phyloP scores from a whole-genome alignment of 1,140 invertebrate species.

The Trachymyrmex cornetzi region DNA sequence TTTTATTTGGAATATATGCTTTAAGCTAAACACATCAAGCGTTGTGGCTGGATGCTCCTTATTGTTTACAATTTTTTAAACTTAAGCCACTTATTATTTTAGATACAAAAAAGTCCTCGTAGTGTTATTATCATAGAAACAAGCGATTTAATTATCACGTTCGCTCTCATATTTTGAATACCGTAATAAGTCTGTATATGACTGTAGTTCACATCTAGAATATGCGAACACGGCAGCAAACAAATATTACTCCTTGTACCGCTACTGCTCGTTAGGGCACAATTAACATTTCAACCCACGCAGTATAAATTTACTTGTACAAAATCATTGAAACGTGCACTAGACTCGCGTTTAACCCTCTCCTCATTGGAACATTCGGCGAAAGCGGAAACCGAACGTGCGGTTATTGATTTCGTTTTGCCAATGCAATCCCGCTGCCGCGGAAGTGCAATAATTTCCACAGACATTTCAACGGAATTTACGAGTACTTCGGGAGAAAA shows the following conservation, averaged over 20 bases:
- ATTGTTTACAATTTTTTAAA: too few species aligned
- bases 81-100: too few species aligned
- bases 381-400: conserved; percentile 52
- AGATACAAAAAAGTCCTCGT: background rate
- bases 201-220: background rate
- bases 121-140: background rate
- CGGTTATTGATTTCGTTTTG: conserved; percentile 62
- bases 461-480: conserved; percentile 63
- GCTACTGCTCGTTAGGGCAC: conserved; percentile 53
- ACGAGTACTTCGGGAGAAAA: conserved; percentile 57
- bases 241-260: conserved; percentile 31
- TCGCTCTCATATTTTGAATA: background rate
- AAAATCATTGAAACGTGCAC: conserved; percentile 41
- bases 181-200: background rate
- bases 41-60: too few species aligned
- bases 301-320: conserved; percentile 68
- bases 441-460: conserved; percentile 63
- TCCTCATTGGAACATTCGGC: conserved; percentile 27
- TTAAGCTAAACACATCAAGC: too few species aligned
- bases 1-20: too few species aligned
- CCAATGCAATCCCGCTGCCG: conserved; percentile 30
- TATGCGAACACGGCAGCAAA: background rate
- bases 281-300: conserved; percentile 73
- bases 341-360: conserved; percentile 39
- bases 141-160: conserved; percentile 23